Conservation (phyloP, 2,797 vertebrate species). For the Pelochelys cantorii region DNA sequence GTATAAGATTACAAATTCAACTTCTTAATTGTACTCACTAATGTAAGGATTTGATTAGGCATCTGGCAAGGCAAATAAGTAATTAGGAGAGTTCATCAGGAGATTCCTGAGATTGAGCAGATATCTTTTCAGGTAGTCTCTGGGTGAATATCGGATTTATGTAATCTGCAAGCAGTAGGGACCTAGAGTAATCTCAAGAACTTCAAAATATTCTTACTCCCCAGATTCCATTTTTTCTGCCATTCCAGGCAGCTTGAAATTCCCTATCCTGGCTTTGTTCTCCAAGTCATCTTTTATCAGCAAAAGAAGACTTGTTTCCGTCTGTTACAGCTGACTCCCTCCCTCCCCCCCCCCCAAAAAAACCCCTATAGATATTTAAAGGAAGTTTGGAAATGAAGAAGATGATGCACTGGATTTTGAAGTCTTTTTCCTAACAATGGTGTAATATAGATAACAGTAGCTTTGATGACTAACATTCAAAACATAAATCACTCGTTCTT, state of each 20-base stretch:
- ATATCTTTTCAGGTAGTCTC: neutral
- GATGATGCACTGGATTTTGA: neutral
- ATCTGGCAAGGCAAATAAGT: rapidly evolving
- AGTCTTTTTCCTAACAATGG: neutral
- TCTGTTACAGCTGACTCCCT: neutral
- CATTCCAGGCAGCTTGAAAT: neutral
- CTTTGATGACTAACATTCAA: conserved; percentile 10
- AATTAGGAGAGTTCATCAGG: neutral
- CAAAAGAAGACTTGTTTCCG: neutral
- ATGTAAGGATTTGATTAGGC: rapidly evolving
- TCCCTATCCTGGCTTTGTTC: neutral
- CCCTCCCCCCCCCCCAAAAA: neutral
- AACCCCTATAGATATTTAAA: neutral
- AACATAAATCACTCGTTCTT: neutral
- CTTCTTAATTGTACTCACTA: neutral
- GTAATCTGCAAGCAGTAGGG: neutral
- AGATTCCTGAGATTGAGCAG: too few species aligned
- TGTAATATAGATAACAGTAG: neutral
- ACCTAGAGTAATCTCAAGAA: rapidly evolving
- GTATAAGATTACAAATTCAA: neutral
- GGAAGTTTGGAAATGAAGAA: neutral
- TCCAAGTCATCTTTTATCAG: neutral
- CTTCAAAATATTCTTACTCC: neutral
- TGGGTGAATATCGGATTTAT: neutral
- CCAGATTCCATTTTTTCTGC: rapidly evolving